Evolutionary conservation across 2,113 vertebrate species (phyloP), one percentile per base, ranked within the genome.

Genomic region (Lucifuga dentata): DNA sequence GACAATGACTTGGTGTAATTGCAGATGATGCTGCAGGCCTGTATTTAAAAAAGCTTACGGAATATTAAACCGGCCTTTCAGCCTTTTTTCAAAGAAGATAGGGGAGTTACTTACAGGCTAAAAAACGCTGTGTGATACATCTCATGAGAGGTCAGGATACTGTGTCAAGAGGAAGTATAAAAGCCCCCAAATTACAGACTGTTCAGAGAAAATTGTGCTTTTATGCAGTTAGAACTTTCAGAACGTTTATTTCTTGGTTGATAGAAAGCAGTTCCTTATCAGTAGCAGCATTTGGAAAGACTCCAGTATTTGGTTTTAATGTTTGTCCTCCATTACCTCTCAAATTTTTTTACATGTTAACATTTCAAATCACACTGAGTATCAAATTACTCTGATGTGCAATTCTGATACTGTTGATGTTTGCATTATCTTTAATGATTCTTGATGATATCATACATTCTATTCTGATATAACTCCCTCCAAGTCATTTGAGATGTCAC

Each of bases 21-120:
- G 86, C 84, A 79, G 77, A 84, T 55, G 80, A 59, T 62, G 90
- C 90, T 89, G 24, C 56, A 77, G 90, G 90, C 87, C 75, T 60
- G 59, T 77, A 64, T 86, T 67, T 64, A 68, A 68, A 67, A 82
- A 81, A 75, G 68, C 80, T 78, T 76, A 83, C 40, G 70, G 72
- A 84, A 83, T 77, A 68, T 86, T 86, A 50, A 73, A 74, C 86
- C 80, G 60, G 75, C 68, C 68, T 78, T 70, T 29, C 26, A 29
- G 26, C 68, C 64, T 73, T 85, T n/a, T 29, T 29, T 29, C 26
- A 29, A 3, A 58, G 63, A 49, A 83, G 80, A 80, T 74, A 66
- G 69, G 76, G 16, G 57, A 69, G 67, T 8, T 2, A 73, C 75
- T 73, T 13, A 29, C 26, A 12, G 78, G 74, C 58, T 6, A 24